Evolutionary conservation across 2,797 vertebrate genomes (phyloP).

Genomic region (Balearica regulorum): DNA sequence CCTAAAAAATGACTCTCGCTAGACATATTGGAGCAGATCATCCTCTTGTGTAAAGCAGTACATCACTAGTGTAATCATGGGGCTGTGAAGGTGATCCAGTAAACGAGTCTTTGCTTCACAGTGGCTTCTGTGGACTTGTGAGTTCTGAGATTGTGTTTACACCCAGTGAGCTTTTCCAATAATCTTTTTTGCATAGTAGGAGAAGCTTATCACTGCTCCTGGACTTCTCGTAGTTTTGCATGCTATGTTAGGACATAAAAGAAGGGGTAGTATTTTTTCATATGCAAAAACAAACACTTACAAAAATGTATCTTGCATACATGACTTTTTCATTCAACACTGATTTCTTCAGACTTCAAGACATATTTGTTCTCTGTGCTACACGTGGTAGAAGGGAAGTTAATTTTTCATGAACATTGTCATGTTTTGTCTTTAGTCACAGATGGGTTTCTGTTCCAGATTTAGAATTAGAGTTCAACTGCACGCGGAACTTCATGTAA

Average conservation of each 20-base stretch:
- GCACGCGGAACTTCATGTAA: background rate
- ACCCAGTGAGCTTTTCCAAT: background rate
- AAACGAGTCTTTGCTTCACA: background rate
- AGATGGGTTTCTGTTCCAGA: background rate
- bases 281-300: background rate
- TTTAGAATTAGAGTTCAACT: background rate
- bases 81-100: background rate
- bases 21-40: background rate
- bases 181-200: background rate
- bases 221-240: background rate
- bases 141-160: background rate
- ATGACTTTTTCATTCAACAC: background rate
- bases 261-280: background rate
- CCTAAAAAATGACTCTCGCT: background rate
- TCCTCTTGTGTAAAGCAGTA: background rate
- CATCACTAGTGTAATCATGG: background rate
- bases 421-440: background rate
- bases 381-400: accelerated
- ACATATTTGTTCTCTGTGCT: background rate
- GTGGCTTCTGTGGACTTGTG: background rate
- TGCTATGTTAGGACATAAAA: background rate
- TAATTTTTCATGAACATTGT: background rate
- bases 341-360: background rate
- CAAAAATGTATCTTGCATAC: background rate
- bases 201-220: background rate